Conservation (phyloP, 2,888 invertebrate species). For the Latheticus oryzae region DNA sequence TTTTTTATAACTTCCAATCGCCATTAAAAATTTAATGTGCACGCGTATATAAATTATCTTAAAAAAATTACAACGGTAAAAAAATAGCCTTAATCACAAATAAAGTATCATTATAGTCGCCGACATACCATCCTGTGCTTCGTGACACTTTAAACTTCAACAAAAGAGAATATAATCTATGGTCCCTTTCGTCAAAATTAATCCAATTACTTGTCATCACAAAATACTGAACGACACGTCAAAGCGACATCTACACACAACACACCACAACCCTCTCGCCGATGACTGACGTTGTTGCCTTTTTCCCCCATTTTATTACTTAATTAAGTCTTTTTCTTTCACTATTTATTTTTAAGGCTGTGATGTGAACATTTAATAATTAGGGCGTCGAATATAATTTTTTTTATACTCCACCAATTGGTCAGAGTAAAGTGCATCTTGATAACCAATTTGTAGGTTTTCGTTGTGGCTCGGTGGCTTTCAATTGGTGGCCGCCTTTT, state of each 20-base stretch:
- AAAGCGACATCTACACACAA: slow-evolving; percentile 18
- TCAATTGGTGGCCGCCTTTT: slow-evolving; percentile 84
- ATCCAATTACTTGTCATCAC: slow-evolving; percentile 2
- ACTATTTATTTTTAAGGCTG: slow-evolving; percentile 34
- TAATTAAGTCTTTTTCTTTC: no score
- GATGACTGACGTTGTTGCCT: no score
- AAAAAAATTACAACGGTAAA: slow-evolving; percentile 53
- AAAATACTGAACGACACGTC: slow-evolving; percentile 25
- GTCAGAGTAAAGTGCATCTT: slow-evolving; percentile 91
- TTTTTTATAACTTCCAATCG: slow-evolving; percentile 24
- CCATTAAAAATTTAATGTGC: slow-evolving; percentile 45
- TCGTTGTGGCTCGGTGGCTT: slow-evolving; percentile 81
- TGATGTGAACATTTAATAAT: slow-evolving; percentile 42
- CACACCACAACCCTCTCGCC: slow-evolving; percentile 36
- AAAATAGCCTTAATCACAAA: slow-evolving; percentile 57
- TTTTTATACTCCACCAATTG: slow-evolving; percentile 59
- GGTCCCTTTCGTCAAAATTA: slow-evolving; percentile 30
- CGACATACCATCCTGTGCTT: slow-evolving; percentile 31
- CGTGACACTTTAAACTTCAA: slow-evolving; percentile 16
- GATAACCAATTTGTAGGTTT: slow-evolving; percentile 89
- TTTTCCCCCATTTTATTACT: no score
- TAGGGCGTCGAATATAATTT: no score
- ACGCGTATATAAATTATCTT: slow-evolving; percentile 53
- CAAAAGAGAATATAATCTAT: slow-evolving; percentile 6
- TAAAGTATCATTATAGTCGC: slow-evolving; percentile 32